Conservation (phyloP, 2,797 vertebrate genomes). For the Heliangelus exortis region DNA sequence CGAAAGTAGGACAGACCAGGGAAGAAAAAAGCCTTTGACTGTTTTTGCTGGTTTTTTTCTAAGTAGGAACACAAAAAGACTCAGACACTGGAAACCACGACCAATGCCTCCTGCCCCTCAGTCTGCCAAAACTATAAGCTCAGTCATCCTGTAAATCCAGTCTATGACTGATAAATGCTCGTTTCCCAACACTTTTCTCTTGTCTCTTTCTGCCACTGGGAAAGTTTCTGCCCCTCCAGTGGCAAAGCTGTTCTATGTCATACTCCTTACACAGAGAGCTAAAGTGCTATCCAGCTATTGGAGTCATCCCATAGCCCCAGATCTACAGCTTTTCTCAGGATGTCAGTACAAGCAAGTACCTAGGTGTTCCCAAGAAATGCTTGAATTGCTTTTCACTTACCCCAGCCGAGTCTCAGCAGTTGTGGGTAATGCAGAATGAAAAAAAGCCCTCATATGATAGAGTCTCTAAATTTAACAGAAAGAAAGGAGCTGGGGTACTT, state of each 20-base stretch:
- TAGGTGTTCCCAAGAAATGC: conserved; percentile 2
- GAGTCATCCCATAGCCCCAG: conserved; percentile 1
- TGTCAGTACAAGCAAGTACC: background rate
- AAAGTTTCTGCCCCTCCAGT: conserved; percentile 29
- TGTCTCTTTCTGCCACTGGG: background rate
- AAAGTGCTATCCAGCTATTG: background rate
- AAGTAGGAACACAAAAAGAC: background rate
- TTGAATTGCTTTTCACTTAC: conserved; percentile 77
- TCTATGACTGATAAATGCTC: background rate
- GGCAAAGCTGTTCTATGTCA: conserved; percentile 13
- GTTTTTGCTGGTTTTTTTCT: background rate
- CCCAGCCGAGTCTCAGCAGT: conserved; percentile 68
- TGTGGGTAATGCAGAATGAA: conserved; percentile 65
- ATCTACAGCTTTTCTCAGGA: background rate
- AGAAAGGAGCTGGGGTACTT: conserved; percentile 81
- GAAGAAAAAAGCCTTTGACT: background rate
- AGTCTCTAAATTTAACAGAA: conserved; percentile 89
- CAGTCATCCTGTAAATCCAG: background rate
- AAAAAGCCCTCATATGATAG: conserved; percentile 76
- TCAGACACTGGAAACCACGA: background rate
- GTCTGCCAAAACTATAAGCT: background rate
- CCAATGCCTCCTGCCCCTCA: background rate
- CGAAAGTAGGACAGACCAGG: background rate
- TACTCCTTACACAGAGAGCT: background rate
- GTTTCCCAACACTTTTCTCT: conserved; percentile 28